Evolutionary conservation across 2,113 vertebrate genomes (phyloP), one percentile per base, ranked within the genome.

Genomic region (Gobius niger): DNA sequence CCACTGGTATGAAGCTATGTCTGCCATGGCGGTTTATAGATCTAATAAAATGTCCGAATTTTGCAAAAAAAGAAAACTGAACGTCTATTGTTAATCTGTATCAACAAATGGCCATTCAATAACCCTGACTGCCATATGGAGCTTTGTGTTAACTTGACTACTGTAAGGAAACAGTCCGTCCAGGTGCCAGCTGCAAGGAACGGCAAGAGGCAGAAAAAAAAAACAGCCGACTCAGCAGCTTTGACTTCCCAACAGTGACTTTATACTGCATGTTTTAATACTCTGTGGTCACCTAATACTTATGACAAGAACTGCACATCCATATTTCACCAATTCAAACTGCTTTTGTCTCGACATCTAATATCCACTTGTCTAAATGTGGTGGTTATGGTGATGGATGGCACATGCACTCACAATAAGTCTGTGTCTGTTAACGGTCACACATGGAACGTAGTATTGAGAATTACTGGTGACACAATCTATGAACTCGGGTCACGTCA

Each of bases 191-290:
- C 42, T 71, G 9, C 50, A 40, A 69, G 34, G 61, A 76, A 52
- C 47, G 60, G 73, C 57, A 71, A 1, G 47, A 65, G 54, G 41
- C 70, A 47, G 8, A 13, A 64, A 18, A 86, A 75, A n/a, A n/a
- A n/a, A n/a, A n/a, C 44, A 64, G 81, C 79, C 61, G 62, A 82
- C 59, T 87, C 81, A 85, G 89, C 84, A 85, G 59, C 41, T 54
- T 69, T 65, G 64, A 68, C 71, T 81, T 80, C 53, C 73, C 74
- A 77, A 69, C 73, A 71, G 41, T 68, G 53, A 84, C 75, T 86
- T 82, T 86, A 87, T 77, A 72, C 56, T 15, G 40, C 51, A 71
- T 84, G 80, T 84, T 86, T 85, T 85, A 87, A 85, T 88, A 87
- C 73, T 84, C 81, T 86, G 78, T 16, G 63, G 87, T 84, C 82